Evolutionary conservation across 2,797 vertebrate species (phyloP).

Genomic region (Acanthurus lineatus): DNA sequence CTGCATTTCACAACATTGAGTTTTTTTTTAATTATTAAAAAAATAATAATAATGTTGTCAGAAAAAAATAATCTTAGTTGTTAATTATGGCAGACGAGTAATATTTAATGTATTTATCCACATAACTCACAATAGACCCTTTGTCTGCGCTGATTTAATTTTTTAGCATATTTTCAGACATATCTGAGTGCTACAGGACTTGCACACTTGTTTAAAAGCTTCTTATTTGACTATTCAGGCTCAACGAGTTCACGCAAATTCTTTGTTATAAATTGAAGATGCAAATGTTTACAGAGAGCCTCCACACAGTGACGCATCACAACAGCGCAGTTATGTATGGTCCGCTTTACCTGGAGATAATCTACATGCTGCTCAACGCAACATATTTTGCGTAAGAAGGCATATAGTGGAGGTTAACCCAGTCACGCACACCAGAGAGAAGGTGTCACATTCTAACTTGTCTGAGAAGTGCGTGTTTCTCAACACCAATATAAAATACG

Average conservation of each 20-base stretch:
- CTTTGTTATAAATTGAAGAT: slow-evolving; percentile 14
- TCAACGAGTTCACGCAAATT: neutral
- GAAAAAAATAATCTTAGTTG: no score
- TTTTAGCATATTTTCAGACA: neutral
- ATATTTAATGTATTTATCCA: neutral
- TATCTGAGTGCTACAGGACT: neutral
- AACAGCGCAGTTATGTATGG: slow-evolving; percentile 44
- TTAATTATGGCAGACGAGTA: slow-evolving; percentile 5
- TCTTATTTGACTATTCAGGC: neutral
- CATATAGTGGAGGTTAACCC: neutral
- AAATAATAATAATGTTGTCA: no score
- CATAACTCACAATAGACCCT: neutral
- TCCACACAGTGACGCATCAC: slow-evolving; percentile 46
- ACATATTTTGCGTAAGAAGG: neutral
- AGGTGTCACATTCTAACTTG: neutral
- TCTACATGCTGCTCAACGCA: slow-evolving; percentile 12
- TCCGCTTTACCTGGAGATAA: neutral
- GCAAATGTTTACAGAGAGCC: slow-evolving; percentile 41
- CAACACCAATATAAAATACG: no score
- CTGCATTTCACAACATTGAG: neutral
- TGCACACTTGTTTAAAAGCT: no score
- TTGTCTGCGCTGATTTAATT: neutral
- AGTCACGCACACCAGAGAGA: neutral
- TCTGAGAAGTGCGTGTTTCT: no score
- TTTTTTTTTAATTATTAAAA: neutral